Evolutionary conservation across 1,140 invertebrate genomes (phyloP), one percentile per base, ranked within the genome.

Genomic region (Drosophila tropicalis): DNA sequence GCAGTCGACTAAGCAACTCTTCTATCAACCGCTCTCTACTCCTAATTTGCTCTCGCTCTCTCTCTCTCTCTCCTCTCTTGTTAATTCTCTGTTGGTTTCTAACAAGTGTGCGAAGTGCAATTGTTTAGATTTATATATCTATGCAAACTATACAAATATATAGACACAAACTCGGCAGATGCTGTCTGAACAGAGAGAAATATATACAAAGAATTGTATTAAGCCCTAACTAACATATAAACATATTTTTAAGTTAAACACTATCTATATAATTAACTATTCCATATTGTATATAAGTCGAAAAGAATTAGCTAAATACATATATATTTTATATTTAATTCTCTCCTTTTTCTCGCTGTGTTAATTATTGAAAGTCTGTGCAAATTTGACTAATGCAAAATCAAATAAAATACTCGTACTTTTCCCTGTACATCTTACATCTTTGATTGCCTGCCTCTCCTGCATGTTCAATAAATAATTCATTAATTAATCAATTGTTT

Each of bases 401-500:
- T 41, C 34, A 51, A 51, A 51, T 63, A 7, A 36, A 72, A 72
- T 64, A 25, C 44, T 22, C 17, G 19, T n/a, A 51, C 44, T 29
- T 62, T 10, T 62, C 9, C 25, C 22, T 4, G 60, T 62, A 25
- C 22, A 40, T 40, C 12, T 29, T 40, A 68, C 73, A 76, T 76
- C 72, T 75, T 75, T 68, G 73, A 58, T 76, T 75, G 44, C 44
- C 44, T 51, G 17, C 44, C 44, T 51, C 25, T 22, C 57, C 72
- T 68, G 72, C 40, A 76, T 69, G 62, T 70, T 82, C 76, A 67
- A 76, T 82, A 81, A 86, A 86, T 82, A 86, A 87, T 79, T 69
- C 47, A 82, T 86, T 73, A 87, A 86, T 86, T 86, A 82, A 86
- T 86, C 83, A 87, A 82, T 87, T 82, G 71, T 70, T 51, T 51